Percentiles rank a stretch among this genome's conserved stretches.
These are phyloP conservation scores for Rhogogaster chlorosoma DNA, from an alignment of 2,888 invertebrate genomes.

Conservation along the genomic window DNA sequence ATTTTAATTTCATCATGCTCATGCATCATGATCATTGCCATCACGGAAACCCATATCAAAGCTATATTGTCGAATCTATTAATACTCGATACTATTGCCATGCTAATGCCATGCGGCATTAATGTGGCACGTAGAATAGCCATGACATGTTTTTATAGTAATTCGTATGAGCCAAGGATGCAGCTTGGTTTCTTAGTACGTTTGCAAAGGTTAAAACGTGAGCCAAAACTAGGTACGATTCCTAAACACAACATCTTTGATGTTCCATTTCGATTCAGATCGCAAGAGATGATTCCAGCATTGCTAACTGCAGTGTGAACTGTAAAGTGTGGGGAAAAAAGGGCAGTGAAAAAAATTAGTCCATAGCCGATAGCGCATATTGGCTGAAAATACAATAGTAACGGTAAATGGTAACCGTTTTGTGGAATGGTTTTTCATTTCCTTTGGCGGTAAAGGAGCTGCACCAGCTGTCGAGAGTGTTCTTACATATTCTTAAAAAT, in stretches of 20 bases:
- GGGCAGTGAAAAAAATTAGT: not conserved
- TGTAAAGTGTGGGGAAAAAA: not conserved
- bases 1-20: too few relatives aligned
- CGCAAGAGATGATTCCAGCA: not conserved
- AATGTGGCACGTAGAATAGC: too few relatives aligned
- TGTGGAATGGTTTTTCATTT: slow-evolving; percentile 38
- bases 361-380: not conserved
- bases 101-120: too few relatives aligned
- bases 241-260: not conserved
- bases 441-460: not conserved
- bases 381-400: slow-evolving; percentile 10
- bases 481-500: slow-evolving; percentile 40
- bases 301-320: not conserved
- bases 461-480: slow-evolving; percentile 31
- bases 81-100: too few relatives aligned
- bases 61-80: too few relatives aligned
- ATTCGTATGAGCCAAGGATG: not conserved
- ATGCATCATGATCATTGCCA: too few relatives aligned
- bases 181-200: not conserved
- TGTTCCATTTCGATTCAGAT: not conserved
- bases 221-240: not conserved
- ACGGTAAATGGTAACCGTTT: not conserved
- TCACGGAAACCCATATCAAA: too few relatives aligned
- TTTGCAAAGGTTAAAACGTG: not conserved
- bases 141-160: too few relatives aligned